Evolutionary conservation across 2,888 invertebrate species (phyloP).

Genomic region (Pristionchus entomophagus): DNA sequence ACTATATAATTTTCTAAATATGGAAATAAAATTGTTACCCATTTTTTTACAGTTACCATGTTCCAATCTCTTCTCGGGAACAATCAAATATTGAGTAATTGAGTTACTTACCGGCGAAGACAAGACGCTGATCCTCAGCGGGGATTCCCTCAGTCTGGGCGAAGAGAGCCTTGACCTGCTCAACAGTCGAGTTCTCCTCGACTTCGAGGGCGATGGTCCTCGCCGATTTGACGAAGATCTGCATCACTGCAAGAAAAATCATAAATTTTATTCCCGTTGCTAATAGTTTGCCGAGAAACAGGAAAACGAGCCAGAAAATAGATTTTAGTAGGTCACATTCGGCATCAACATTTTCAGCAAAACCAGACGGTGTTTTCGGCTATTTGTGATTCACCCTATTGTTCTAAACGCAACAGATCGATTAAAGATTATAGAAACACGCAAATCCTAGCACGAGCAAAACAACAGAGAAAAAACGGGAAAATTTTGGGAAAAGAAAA

Average conservation of each 20-base stretch:
- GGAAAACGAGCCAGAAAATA: neutral
- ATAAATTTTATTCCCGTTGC: neutral
- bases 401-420: neutral
- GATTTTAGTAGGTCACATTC: too few relatives aligned
- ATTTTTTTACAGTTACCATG: too few relatives aligned
- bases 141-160: conserved; percentile 69
- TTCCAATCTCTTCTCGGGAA: too few relatives aligned
- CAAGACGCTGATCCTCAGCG: conserved; percentile 67
- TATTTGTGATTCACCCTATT: neutral
- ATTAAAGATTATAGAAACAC: neutral
- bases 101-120: conserved; percentile 63
- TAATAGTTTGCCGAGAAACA: neutral
- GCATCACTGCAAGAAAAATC: conserved; percentile 81
- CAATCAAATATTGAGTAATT: too few relatives aligned
- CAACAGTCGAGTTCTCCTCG: conserved; percentile 67
- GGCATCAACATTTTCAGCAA: too few relatives aligned
- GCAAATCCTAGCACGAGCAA: neutral
- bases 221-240: conserved; percentile 95
- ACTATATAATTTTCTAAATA: neutral
- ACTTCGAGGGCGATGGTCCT: conserved; percentile 84
- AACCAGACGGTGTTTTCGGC: too few relatives aligned
- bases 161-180: conserved; percentile 69
- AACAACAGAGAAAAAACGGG: conserved; percentile 32
- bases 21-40: neutral
- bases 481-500: conserved; percentile 49